These are phyloP conservation scores for Psilanteris sp. DNA, from an alignment of 1,140 invertebrate species.

Conservation along the genomic window DNA sequence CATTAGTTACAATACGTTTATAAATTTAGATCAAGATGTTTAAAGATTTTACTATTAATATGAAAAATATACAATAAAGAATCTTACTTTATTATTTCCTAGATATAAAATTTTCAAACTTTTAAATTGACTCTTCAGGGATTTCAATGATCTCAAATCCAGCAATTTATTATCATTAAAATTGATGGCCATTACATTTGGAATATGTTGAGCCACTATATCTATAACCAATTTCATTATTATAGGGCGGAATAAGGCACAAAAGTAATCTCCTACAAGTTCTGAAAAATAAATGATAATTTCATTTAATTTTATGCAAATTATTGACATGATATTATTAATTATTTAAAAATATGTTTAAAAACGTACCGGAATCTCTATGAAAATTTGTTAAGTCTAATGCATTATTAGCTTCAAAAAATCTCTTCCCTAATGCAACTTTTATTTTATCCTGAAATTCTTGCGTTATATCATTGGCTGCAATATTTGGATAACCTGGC, in stretches of 20 bases:
- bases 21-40: neutral
- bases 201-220: conserved; percentile 90
- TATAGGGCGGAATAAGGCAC: conserved; percentile 85
- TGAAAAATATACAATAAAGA: too few relatives aligned
- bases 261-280: conserved; percentile 85
- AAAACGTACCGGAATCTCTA: conserved; percentile 82
- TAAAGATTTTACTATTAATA: too few relatives aligned
- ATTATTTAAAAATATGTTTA: too few relatives aligned
- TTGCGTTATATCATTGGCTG: conserved; percentile 82
- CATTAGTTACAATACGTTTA: neutral
- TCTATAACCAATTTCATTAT: conserved; percentile 87
- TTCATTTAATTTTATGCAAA: neutral
- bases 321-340: too few relatives aligned
- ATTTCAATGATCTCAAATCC: conserved; percentile 84
- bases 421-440: conserved; percentile 88
- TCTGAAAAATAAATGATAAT: conserved; percentile 77
- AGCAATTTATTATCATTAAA: conserved; percentile 89
- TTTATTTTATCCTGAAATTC: conserved; percentile 86
- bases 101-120: conserved; percentile 90
- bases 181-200: conserved; percentile 89
- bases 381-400: conserved; percentile 90
- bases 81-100: conserved; percentile 89
- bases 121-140: conserved; percentile 83
- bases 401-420: conserved; percentile 86
- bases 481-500: conserved; percentile 81